phyloP scores from a whole-genome alignment of 2,888 invertebrate species.

The Dioctria linearis region DNA sequence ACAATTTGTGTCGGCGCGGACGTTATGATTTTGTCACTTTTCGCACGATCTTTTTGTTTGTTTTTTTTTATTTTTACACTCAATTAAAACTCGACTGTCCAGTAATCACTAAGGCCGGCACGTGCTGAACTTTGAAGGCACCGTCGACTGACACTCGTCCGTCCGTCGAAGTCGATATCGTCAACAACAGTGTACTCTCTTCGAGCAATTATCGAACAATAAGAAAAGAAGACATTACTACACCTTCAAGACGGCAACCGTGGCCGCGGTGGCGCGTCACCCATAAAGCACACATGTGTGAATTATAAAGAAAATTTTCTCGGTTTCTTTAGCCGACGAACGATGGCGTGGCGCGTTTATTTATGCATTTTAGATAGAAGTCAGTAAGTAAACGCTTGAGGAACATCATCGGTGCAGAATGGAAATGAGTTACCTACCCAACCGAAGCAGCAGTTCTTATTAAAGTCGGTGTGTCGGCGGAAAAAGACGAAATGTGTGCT shows the following conservation, averaged over 20 bases:
- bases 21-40: not conserved
- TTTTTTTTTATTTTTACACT: not conserved
- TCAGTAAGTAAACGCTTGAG: not conserved
- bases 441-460: slow-evolving; percentile 31
- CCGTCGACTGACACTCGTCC: not conserved
- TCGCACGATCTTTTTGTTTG: not conserved
- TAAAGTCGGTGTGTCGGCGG: slow-evolving; percentile 18
- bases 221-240: slow-evolving; percentile 39
- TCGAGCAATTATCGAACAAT: slow-evolving; percentile 50
- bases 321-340: slow-evolving; percentile 21
- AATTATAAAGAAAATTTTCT: slow-evolving; percentile 49
- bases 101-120: slow-evolving; percentile 7
- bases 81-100: not conserved
- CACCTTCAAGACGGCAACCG: slow-evolving; percentile 30
- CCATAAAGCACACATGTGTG: slow-evolving; percentile 51
- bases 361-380: slow-evolving; percentile 23
- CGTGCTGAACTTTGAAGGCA: slow-evolving; percentile 39
- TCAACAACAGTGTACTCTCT: slow-evolving; percentile 16
- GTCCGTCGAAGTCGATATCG: not conserved
- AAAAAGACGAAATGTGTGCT: slow-evolving; percentile 30
- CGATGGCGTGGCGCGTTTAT: slow-evolving; percentile 8
- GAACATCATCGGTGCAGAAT: not conserved
- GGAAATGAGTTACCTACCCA: slow-evolving; percentile 53
- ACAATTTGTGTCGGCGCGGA: too few relatives aligned
- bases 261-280: slow-evolving; percentile 35